Evolutionary conservation across 2,797 vertebrate species (phyloP).

Genomic region (Manis javanica): DNA sequence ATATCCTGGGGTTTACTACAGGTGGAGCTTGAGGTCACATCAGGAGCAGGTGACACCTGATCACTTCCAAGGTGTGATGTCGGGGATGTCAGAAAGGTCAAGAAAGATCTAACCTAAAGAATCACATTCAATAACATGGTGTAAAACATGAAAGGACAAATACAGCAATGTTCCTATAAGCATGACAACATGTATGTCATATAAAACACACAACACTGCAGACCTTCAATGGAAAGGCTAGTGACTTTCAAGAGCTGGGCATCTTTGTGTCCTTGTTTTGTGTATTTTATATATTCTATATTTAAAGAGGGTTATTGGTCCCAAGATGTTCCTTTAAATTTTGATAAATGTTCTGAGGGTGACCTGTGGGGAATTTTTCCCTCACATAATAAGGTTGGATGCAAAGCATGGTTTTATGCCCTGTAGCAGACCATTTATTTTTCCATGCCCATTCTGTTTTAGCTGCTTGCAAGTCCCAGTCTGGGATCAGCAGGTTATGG

Average conservation of each 20-base stretch:
- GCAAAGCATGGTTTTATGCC: neutral
- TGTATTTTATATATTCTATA: neutral
- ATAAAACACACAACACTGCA: fast-evolving
- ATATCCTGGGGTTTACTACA: neutral
- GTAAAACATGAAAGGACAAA: neutral
- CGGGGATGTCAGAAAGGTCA: too few relatives aligned
- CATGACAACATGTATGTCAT: neutral
- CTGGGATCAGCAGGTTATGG: neutral
- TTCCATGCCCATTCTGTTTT: neutral
- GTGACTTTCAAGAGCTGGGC: neutral
- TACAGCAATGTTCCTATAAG: fast-evolving
- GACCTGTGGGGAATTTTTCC: neutral
- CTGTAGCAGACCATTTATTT: neutral
- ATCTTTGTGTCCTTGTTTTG: neutral
- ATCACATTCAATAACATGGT: neutral
- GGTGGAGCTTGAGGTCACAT: neutral
- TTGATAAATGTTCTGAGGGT: slow-evolving; percentile 29
- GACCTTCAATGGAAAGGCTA: neutral
- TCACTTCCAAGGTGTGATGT: neutral
- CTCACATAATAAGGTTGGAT: neutral
- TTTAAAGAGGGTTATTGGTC: neutral
- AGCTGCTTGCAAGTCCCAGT: neutral
- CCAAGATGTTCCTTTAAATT: neutral
- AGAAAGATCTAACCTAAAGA: neutral
- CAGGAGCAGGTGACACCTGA: neutral